Evolutionary conservation across 2,113 vertebrate species (phyloP).

Genomic region (Nothobranchius furzeri): DNA sequence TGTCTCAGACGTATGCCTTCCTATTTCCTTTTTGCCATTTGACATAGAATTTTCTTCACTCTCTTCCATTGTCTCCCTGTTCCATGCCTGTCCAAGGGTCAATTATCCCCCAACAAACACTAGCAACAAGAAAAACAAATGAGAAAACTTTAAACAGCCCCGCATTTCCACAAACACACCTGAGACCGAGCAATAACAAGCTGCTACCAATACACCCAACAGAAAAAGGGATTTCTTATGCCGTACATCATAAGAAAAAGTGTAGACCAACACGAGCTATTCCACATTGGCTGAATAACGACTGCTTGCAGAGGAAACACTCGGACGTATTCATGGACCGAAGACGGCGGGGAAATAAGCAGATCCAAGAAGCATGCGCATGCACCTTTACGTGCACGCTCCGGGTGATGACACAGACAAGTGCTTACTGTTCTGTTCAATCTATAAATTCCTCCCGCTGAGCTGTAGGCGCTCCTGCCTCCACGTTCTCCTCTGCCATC

Average conservation of each 20-base stretch:
- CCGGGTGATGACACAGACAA: conserved; percentile 37
- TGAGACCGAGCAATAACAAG: conserved; percentile 51
- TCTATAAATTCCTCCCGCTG: conserved; percentile 59
- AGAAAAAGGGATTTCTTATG: not conserved
- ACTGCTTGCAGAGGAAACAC: conserved; percentile 34
- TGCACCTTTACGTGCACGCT: conserved; percentile 8
- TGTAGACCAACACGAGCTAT: conserved; percentile 10
- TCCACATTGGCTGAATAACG: conserved; percentile 25
- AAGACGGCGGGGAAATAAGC: conserved; percentile 12
- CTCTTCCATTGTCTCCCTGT: not conserved
- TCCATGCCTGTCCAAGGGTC: conserved; percentile 12
- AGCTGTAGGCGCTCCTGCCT: conserved; percentile 22
- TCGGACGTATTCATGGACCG: conserved; percentile 29
- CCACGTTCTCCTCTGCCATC: conserved; percentile 34
- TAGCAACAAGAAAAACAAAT: conserved; percentile 24
- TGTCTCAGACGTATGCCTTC: too few species aligned
- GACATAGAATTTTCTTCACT: not conserved
- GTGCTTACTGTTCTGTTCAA: conserved; percentile 50
- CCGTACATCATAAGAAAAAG: conserved; percentile 15
- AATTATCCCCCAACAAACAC: conserved; percentile 21
- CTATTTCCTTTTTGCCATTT: not conserved
- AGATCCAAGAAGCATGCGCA: conserved; percentile 6
- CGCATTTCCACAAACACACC: conserved; percentile 32
- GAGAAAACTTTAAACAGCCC: conserved; percentile 36
- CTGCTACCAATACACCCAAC: conserved; percentile 6